Conservation (phyloP, 2,797 vertebrate genomes). For the Dendrocincla tyrannina region DNA sequence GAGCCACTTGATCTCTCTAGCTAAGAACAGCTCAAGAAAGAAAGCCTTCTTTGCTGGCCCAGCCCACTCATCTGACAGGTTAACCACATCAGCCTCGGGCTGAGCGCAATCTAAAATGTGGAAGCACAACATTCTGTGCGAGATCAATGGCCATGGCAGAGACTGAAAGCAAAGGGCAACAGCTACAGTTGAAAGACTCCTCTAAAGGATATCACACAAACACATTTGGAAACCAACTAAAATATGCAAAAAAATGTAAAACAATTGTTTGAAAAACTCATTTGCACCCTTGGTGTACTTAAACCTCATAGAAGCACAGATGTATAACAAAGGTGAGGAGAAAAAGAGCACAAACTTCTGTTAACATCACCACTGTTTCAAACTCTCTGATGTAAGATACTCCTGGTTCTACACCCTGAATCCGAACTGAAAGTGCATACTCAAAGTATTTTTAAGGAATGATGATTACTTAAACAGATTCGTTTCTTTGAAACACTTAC, state of each 20-base stretch:
- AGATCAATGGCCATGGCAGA: background rate
- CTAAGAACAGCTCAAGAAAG: background rate
- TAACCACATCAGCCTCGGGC: rapidly evolving
- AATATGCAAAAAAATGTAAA: background rate
- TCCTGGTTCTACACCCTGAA: background rate
- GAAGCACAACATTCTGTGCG: background rate
- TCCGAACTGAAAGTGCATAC: background rate
- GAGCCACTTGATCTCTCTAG: background rate
- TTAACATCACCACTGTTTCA: background rate
- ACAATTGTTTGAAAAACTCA: background rate
- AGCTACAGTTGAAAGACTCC: background rate
- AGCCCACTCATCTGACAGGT: background rate
- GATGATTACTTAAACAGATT: background rate
- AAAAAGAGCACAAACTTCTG: background rate
- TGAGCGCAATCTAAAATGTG: rapidly evolving
- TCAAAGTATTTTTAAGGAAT: background rate
- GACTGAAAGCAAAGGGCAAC: background rate
- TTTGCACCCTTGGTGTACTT: background rate
- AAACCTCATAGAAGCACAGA: background rate
- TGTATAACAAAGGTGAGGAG: background rate
- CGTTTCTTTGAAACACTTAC: background rate
- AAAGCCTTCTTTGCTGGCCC: background rate
- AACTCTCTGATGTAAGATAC: background rate
- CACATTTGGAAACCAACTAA: background rate
- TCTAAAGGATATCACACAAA: background rate